Base-by-base conservation (phyloP, 2,797 vertebrate genomes). In the Danio jaintianensis region DNA sequence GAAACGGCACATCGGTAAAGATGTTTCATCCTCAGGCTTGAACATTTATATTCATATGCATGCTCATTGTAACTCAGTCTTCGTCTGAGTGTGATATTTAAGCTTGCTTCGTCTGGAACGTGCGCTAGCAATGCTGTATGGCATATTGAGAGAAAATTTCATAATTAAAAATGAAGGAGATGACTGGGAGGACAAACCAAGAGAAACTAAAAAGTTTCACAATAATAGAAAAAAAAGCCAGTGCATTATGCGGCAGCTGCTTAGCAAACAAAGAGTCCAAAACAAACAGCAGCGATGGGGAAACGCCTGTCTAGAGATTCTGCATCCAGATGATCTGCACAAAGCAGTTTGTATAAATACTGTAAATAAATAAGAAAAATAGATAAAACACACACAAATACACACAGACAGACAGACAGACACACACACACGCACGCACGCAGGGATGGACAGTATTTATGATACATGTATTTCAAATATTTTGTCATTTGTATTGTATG, bases 191-290 rank as follows among this genome's bases (percentile, higher is more conserved):
- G 48, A 45, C 47, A 50, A 43, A 3, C 20, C n/a, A 61, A 58
- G n/a, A 47, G 45, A 40, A 66, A 70, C 38, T 5, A 67, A 67
- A 38, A 85, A 13, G 20, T 47, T 88, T 77, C 86, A 85, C 87
- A 87, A 90, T 90, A 29, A 29, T 29, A 29, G 1, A 29, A 29
- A 87, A n/a, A 88, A 82, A 84, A 76, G 82, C 76, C 84, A 88
- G 89, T 92, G 89, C 91, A 92, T 92, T 91, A 92, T 91, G 86
- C 88, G 88, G 91, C 89, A 90, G 38, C 10, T n/a, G 38, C 43
- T 77, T 45, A 40, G 43, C 10, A 75, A 48, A 69, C 63, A 81
- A 10, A 48, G 29, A 67, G 45, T 63, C 48, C 18, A 18, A 71
- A 61, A 36, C 42, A 78, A 71, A 82, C 7, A 59, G 13, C 5